Percentiles rank a stretch among this genome's conserved stretches.
These are phyloP conservation scores for Petrophora chlorosata DNA, from an alignment of 2,888 invertebrate species.

Conservation along the genomic window DNA sequence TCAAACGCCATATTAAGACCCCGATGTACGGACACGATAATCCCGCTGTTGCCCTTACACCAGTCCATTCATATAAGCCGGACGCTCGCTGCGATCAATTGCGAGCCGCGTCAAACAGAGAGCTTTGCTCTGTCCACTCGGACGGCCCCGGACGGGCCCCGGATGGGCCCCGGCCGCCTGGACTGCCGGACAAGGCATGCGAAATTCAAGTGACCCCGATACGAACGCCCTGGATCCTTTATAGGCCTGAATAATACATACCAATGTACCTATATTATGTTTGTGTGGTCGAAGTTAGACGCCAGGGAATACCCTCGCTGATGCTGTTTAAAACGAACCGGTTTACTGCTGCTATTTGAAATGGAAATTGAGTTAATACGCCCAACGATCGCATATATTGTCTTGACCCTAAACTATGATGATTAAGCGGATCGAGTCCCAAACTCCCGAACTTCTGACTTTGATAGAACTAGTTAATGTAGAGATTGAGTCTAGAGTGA, in stretches of 20 bases:
- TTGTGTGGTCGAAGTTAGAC: conserved; percentile 15
- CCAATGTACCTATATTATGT: conserved; percentile 26
- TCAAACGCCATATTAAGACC: neutral
- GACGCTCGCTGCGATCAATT: conserved; percentile 37
- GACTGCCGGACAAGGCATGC: conserved; percentile 23
- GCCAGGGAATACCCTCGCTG: conserved; percentile 29
- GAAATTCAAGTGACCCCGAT: conserved; percentile 32
- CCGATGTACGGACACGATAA: conserved; percentile 21
- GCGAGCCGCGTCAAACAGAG: conserved; percentile 38
- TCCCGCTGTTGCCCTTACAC: conserved; percentile 23
- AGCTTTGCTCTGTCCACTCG: conserved; percentile 30
- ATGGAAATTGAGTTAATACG: conserved; percentile 23
- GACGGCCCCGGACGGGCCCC: conserved; percentile 5
- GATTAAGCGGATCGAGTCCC: conserved; percentile 9
- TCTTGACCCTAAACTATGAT: conserved; percentile 15
- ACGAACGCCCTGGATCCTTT: conserved; percentile 27
- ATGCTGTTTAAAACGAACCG: conserved; percentile 20
- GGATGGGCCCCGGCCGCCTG: conserved; percentile 4
- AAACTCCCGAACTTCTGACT: conserved; percentile 7
- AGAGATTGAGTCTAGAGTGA: too few species aligned
- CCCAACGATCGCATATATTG: conserved; percentile 16
- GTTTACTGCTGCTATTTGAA: conserved; percentile 14
- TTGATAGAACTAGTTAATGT: neutral
- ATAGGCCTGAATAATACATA: conserved; percentile 33
- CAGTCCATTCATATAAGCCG: conserved; percentile 24